Evolutionary conservation across 2,797 vertebrate genomes (phyloP), one percentile per base, ranked within the genome.

Genomic region (Poeciliopsis turneri): DNA sequence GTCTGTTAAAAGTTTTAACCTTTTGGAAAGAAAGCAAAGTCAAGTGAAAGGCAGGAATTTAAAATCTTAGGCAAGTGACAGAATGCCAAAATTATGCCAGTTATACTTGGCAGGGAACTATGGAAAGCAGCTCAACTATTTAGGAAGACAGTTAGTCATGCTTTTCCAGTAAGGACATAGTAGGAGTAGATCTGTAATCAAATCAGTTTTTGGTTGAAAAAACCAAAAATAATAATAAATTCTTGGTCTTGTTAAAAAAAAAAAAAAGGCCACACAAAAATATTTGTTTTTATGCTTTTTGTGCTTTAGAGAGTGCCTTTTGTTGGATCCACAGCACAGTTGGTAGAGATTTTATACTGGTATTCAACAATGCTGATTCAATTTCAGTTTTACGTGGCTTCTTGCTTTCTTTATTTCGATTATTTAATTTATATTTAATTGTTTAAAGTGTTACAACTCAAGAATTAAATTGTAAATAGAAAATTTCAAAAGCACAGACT

Each of bases 11-110:
- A 85, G 76, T 75, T 51, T 69, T 80, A 76, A 80, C 79, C 81
- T 88, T 83, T 15, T 57, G 79, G 71, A 77, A 74, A 74, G 72
- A 41, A 89, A 89, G 85, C 89, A 72, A 81, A 79, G 75, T 57
- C 59, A 36, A 33, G 59, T 30, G 70, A 86, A 84, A 82, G 83
- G 75, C 82, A 78, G 68, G 36, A 45, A 68, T 77, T 71, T 53
- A 47, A 79, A 76, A 39, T 74, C 49, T 73, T 74, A 75, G 74
- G 41, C 72, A 55, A 61, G 74, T 45, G 82, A 85, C 69, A 77
- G 53, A 57, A 77, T 43, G 76, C 76, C 79, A 82, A 78, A 45
- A 64, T 78, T 43, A 43, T 74, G 75, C 78, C 81, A 68, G 64
- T 81, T 61, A 80, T 30, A 36, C 78, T 74, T 72, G 77, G 47